phyloP scores from a whole-genome alignment of 1,140 invertebrate species.

The Halyomorpha halys region DNA sequence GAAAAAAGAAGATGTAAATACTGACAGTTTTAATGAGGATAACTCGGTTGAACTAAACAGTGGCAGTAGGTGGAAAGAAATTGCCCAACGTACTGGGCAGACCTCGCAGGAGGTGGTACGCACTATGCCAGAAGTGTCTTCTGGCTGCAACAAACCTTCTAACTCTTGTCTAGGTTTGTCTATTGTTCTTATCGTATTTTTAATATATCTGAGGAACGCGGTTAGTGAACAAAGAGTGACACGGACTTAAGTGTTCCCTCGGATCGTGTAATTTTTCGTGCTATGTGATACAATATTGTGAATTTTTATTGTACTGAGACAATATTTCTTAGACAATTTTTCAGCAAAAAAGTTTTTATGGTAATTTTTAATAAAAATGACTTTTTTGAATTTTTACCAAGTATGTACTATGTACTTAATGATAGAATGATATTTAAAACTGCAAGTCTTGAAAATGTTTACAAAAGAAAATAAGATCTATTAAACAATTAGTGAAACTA shows the following conservation, averaged over 20 bases:
- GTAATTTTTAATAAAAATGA: too few species aligned
- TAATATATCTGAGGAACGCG: constrained; percentile 23
- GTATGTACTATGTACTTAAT: too few species aligned
- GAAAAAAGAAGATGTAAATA: constrained; percentile 29
- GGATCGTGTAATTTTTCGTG: constrained; percentile 15
- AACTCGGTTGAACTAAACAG: background rate
- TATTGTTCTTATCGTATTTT: constrained; percentile 26
- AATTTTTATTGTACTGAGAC: constrained; percentile 17
- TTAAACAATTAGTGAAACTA: too few species aligned
- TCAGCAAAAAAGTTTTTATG: background rate
- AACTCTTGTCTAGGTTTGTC: constrained; percentile 31
- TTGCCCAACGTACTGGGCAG: constrained; percentile 23
- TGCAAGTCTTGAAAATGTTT: too few species aligned
- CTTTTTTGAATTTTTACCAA: too few species aligned
- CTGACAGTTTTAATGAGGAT: constrained; percentile 1
- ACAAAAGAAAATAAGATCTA: too few species aligned
- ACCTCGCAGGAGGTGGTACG: constrained; percentile 24
- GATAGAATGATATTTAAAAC: too few species aligned
- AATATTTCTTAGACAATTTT: constrained; percentile 15
- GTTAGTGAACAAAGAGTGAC: background rate
- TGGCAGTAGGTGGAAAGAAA: constrained; percentile 19
- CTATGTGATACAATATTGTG: constrained; percentile 17
- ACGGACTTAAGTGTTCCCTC: constrained; percentile 11
- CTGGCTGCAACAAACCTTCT: constrained; percentile 27
- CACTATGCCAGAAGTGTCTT: constrained; percentile 16